phyloP scores from a whole-genome alignment of 1,140 invertebrate species.

The Leptinotarsa texana region DNA sequence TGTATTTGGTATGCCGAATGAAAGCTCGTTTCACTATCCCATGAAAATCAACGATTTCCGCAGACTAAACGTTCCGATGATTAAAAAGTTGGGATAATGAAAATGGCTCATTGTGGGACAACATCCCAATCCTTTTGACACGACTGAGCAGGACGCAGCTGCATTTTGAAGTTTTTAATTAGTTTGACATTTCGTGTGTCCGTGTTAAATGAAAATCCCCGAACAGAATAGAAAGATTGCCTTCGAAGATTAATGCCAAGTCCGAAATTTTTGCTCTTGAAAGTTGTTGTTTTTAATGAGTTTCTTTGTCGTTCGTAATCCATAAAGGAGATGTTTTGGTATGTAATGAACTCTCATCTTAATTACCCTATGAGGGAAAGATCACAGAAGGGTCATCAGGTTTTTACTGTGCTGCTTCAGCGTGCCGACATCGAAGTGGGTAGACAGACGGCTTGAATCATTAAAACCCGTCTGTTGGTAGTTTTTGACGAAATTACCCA shows the following conservation, averaged over 20 bases:
- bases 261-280: not conserved
- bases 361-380: not conserved
- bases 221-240: slow-evolving; percentile 6
- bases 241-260: not conserved
- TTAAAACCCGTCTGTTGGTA: not conserved
- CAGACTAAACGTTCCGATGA: not conserved
- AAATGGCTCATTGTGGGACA: slow-evolving; percentile 5
- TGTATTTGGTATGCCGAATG: no score
- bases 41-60: slow-evolving; percentile 2
- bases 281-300: slow-evolving; percentile 8
- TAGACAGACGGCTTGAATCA: not conserved
- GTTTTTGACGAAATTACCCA: no score
- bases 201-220: slow-evolving; percentile 5
- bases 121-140: slow-evolving; percentile 2
- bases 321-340: slow-evolving; percentile 6
- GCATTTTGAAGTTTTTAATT: slow-evolving; percentile 7
- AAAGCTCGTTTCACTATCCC: not conserved
- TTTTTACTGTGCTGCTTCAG: not conserved
- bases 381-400: not conserved
- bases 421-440: not conserved
- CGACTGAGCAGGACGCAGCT: not conserved
- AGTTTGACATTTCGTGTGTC: slow-evolving; percentile 5
- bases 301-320: not conserved
- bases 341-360: slow-evolving; percentile 3
- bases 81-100: slow-evolving; percentile 5